These are phyloP conservation scores for Calliphora vicina DNA, from an alignment of 1,140 invertebrate genomes.

Conservation along the genomic window DNA sequence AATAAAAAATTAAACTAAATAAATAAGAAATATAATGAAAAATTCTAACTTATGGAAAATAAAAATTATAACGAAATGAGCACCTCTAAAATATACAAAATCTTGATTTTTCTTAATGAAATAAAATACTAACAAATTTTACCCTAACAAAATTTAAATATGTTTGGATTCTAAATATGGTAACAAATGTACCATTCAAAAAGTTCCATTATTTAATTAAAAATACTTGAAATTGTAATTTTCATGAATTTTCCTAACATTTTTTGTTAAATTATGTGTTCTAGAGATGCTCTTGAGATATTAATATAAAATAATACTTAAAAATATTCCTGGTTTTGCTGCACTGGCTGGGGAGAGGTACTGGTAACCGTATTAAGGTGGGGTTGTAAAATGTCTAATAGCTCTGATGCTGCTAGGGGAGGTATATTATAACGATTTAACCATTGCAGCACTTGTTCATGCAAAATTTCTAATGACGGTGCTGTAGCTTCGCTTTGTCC, in stretches of 20 bases:
- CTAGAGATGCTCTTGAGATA: too few species aligned
- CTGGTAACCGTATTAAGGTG: not conserved
- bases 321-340: not conserved
- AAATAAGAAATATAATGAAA: not conserved
- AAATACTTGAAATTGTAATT: too few species aligned
- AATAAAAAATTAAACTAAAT: not conserved
- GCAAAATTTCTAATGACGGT: not conserved
- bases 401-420: not conserved
- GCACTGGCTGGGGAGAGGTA: not conserved
- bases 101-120: too few species aligned
- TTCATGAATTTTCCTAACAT: not conserved
- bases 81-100: too few species aligned
- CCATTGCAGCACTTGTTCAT: not conserved
- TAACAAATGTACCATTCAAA: not conserved
- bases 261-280: not conserved
- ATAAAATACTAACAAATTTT: too few species aligned
- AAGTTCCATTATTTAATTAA: too few species aligned
- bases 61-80: not conserved
- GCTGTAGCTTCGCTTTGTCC: not conserved
- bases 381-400: not conserved
- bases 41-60: not conserved
- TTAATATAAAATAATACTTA: constrained; percentile 24
- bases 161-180: too few species aligned
- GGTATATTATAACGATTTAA: not conserved
- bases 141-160: too few species aligned